Conservation (phyloP, 2,888 invertebrate genomes). For the Temnothorax ravouxi region DNA sequence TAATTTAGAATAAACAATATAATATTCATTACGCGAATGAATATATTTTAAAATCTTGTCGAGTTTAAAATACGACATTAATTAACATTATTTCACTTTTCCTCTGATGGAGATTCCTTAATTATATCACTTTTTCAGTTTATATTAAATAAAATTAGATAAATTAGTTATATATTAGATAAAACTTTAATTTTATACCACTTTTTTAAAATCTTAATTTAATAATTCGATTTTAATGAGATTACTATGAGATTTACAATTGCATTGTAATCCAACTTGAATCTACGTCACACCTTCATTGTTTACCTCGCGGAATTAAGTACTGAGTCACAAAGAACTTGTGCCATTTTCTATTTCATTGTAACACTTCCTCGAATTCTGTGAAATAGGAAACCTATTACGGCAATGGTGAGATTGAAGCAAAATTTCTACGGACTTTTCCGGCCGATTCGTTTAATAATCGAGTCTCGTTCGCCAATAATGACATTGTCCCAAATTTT, state of each 20-base stretch:
- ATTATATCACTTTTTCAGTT: neutral
- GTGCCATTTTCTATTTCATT: constrained; percentile 9
- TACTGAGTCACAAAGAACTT: constrained; percentile 10
- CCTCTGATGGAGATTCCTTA: neutral
- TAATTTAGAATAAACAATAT: neutral
- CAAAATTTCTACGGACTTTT: constrained; percentile 21
- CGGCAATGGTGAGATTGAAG: neutral
- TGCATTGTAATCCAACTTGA: neutral
- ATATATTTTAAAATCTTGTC: neutral
- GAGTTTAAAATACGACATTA: constrained; percentile 5
- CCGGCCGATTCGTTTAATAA: constrained; percentile 4
- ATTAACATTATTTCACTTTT: neutral
- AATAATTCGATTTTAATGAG: no score
- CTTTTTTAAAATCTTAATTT: neutral
- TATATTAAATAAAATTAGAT: neutral
- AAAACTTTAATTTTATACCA: neutral
- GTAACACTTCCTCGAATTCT: neutral
- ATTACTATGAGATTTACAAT: neutral
- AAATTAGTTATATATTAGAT: neutral
- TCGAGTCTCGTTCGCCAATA: constrained; percentile 27
- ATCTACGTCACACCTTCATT: neutral
- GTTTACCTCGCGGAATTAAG: neutral
- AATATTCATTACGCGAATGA: neutral
- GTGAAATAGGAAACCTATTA: neutral
- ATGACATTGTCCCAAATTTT: constrained; percentile 43